Evolutionary conservation across 2,888 invertebrate species (phyloP).

Genomic region (Caenorhabditis panamensis): DNA sequence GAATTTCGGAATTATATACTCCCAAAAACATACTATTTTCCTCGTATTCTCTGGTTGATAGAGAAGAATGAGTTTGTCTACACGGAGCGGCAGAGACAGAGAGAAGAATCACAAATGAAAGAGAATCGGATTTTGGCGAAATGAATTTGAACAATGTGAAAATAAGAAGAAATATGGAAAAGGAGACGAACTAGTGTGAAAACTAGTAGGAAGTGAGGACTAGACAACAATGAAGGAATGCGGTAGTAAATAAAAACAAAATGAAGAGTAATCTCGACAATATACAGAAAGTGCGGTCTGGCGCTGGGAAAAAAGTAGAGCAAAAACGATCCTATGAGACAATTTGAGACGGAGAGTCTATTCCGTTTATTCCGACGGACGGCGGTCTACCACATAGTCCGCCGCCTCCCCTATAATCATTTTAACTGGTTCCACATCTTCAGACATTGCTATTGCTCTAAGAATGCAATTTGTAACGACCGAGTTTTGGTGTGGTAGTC

Average conservation of each 20-base stretch:
- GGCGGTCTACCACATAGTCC: conserved; percentile 19
- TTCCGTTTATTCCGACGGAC: conserved; percentile 20
- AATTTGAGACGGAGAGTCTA: conserved; percentile 13
- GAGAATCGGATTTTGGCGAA: conserved; percentile 19
- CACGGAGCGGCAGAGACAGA: not conserved
- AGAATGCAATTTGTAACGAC: conserved; percentile 58
- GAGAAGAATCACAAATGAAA: conserved; percentile 42
- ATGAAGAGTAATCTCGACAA: conserved; percentile 10
- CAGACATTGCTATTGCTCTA: conserved; percentile 53
- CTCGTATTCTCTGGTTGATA: conserved; percentile 23
- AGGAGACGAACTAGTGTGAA: not conserved
- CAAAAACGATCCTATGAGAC: conserved; percentile 15
- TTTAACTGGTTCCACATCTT: conserved; percentile 60
- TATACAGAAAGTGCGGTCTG: conserved; percentile 6
- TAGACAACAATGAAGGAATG: not conserved
- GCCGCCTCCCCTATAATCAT: conserved; percentile 56
- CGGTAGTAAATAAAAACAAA: conserved; percentile 43
- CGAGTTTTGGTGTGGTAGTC: conserved; percentile 11
- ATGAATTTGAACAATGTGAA: conserved; percentile 30
- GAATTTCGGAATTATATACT: conserved; percentile 52
- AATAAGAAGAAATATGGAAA: not conserved
- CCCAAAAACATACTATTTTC: conserved; percentile 47
- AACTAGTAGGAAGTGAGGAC: not conserved
- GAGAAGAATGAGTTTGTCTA: conserved; percentile 31
- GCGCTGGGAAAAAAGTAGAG: not conserved